Evolutionary conservation across 2,888 invertebrate species (phyloP).

Genomic region (Hymenopus coronatus): DNA sequence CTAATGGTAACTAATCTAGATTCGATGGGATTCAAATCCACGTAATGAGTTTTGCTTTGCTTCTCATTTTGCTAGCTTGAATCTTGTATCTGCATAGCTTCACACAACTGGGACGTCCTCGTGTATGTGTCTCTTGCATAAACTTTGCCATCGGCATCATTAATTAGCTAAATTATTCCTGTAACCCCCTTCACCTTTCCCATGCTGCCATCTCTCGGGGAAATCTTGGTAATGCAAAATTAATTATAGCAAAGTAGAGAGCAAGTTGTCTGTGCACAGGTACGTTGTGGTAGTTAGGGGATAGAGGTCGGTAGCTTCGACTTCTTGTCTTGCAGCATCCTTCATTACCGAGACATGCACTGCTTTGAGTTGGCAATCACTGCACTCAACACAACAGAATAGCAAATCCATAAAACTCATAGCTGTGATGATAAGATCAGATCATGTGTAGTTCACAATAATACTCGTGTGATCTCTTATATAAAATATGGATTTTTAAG

Average conservation of each 20-base stretch:
- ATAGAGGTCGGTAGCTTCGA: neutral
- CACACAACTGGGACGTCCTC: neutral
- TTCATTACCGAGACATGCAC: no score
- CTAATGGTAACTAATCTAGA: no score
- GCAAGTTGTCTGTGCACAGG: neutral
- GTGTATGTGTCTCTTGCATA: neutral
- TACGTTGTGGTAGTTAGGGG: neutral
- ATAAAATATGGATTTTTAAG: no score
- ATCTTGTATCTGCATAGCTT: neutral
- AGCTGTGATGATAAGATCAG: no score
- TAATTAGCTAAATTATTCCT: conserved; percentile 1
- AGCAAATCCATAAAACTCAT: no score
- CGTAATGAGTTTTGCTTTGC: neutral
- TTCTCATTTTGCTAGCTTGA: neutral
- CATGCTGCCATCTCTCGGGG: neutral
- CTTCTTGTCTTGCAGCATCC: neutral
- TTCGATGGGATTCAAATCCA: neutral
- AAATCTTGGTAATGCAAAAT: conserved; percentile 3
- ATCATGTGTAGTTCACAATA: no score
- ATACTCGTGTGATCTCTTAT: no score
- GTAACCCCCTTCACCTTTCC: neutral
- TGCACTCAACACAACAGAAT: no score
- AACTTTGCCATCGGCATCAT: neutral
- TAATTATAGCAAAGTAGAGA: neutral
- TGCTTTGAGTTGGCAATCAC: no score